These are phyloP conservation scores for Eonycteris spelaea DNA, from an alignment of 2,113 vertebrate species.

Conservation along the genomic window DNA sequence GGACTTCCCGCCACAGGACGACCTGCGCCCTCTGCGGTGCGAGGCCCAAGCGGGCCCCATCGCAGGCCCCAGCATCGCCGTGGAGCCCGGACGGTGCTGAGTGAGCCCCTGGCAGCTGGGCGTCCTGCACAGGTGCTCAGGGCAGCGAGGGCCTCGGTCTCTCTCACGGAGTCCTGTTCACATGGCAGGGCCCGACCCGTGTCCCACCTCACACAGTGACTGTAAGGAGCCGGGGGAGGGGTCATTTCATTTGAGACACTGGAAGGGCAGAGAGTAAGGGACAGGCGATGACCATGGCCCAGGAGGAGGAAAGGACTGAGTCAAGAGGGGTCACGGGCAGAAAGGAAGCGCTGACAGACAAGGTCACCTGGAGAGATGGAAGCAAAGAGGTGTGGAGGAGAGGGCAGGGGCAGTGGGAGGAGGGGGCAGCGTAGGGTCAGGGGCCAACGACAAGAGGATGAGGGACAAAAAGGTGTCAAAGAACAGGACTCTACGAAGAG, in stretches of 20 bases:
- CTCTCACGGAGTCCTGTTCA: no score
- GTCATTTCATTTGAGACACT: accelerated
- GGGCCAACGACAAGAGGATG: background rate
- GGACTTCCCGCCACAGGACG: no score
- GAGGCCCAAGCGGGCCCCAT: no score
- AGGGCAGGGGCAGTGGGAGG: background rate
- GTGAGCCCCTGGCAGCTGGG: no score
- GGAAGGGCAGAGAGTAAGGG: background rate
- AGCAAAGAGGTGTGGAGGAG: background rate
- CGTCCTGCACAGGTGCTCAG: no score
- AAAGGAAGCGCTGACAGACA: background rate
- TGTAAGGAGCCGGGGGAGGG: background rate
- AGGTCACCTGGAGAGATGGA: background rate
- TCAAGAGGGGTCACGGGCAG: background rate
- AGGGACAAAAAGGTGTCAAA: background rate
- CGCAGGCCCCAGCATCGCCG: no score
- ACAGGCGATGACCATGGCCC: background rate
- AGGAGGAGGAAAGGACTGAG: no score
- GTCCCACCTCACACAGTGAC: background rate
- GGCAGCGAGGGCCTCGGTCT: accelerated
- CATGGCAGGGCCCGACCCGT: no score
- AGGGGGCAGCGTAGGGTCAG: background rate
- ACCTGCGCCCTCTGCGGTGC: no score
- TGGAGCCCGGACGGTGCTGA: no score
- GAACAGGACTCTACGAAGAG: background rate